phyloP scores from a whole-genome alignment of 2,113 vertebrate species.

The Charadrius vociferus region DNA sequence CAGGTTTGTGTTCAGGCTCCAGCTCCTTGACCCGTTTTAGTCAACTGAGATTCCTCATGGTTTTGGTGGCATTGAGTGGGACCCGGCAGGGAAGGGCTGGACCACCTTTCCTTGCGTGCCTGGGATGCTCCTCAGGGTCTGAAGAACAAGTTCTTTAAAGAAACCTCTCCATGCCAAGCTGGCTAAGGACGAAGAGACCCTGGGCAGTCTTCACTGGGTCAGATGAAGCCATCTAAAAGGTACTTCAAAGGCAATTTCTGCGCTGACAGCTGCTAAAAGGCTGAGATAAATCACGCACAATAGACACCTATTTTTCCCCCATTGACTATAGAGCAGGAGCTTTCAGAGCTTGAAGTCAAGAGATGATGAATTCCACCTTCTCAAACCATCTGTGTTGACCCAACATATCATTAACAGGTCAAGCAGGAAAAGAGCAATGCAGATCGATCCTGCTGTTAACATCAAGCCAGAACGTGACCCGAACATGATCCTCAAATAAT shows the following conservation, averaged over 20 bases:
- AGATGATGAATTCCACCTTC: background rate
- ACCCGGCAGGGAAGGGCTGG: background rate
- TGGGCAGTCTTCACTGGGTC: background rate
- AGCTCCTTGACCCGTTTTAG: background rate
- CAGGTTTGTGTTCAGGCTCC: background rate
- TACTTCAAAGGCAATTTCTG: background rate
- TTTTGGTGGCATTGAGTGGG: background rate
- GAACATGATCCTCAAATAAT: background rate
- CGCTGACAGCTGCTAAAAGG: background rate
- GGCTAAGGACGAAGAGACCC: background rate
- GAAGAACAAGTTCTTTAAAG: background rate
- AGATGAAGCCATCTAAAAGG: background rate
- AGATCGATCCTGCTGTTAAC: background rate
- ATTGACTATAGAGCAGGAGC: background rate
- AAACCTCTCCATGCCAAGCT: background rate
- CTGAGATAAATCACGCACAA: background rate
- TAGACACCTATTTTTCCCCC: background rate
- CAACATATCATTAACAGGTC: background rate
- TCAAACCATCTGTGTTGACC: background rate
- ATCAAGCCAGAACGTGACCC: background rate
- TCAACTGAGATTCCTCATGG: accelerated
- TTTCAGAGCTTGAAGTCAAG: background rate
- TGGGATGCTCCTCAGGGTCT: background rate
- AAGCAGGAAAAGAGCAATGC: background rate
- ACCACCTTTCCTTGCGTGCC: too few relatives aligned